phyloP scores from a whole-genome alignment of 1,140 invertebrate genomes.

The Helicoverpa zea region DNA sequence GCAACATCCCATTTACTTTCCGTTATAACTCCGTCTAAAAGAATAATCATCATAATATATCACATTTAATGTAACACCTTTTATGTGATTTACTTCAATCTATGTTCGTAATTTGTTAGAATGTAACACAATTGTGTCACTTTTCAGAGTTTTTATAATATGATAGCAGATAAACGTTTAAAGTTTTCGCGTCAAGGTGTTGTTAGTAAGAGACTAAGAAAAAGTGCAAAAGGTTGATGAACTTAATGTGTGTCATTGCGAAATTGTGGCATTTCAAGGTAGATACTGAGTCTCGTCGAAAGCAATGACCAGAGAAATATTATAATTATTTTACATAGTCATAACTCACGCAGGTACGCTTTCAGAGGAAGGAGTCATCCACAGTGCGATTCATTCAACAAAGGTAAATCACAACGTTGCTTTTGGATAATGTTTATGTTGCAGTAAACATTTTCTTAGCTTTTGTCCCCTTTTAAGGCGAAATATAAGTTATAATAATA shows the following conservation, averaged over 20 bases:
- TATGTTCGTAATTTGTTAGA: conserved; percentile 3
- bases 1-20: conserved; percentile 28
- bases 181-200: conserved; percentile 14
- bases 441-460: neutral
- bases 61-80: conserved; percentile 25
- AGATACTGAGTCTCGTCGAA: conserved; percentile 21
- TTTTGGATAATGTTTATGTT: conserved; percentile 4
- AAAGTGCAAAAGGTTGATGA: conserved; percentile 41
- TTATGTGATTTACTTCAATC: conserved; percentile 36
- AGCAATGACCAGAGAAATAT: conserved; percentile 34
- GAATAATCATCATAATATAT: conserved; percentile 21
- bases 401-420: conserved; percentile 18
- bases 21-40: conserved; percentile 33
- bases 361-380: neutral
- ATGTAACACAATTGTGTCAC: conserved; percentile 17
- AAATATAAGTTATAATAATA: too few species aligned
- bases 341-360: conserved; percentile 3
- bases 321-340: conserved; percentile 26
- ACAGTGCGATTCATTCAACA: conserved; percentile 14
- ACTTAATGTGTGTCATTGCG: conserved; percentile 42
- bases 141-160: neutral
- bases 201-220: conserved; percentile 3
- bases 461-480: too few species aligned
- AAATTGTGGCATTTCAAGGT: conserved; percentile 35
- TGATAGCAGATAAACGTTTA: neutral